These are phyloP conservation scores for Lepidostoma basale DNA, from an alignment of 1,140 invertebrate genomes.

Conservation along the genomic window DNA sequence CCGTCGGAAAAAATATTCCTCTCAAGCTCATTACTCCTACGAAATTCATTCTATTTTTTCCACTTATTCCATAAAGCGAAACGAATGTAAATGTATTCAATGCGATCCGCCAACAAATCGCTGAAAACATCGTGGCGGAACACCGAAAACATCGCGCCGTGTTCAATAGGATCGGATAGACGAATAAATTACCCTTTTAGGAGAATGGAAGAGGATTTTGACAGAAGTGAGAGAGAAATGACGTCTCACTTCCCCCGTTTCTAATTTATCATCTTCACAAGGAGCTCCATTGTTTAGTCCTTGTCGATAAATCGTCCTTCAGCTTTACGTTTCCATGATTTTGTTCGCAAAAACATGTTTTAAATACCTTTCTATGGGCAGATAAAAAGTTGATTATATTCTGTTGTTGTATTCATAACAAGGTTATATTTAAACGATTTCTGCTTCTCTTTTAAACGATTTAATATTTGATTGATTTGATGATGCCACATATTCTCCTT, in stretches of 20 bases:
- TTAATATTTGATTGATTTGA: too few relatives aligned
- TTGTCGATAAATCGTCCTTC: slow-evolving; percentile 6
- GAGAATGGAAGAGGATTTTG: slow-evolving; percentile 12
- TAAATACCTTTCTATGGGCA: too few relatives aligned
- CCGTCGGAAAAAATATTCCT: too few relatives aligned
- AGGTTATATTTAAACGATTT: too few relatives aligned
- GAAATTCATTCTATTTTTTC: slow-evolving; percentile 14
- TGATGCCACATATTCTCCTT: too few relatives aligned
- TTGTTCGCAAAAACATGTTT: too few relatives aligned
- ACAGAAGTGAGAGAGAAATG: slow-evolving; percentile 14
- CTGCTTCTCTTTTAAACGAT: too few relatives aligned
- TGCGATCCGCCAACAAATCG: slow-evolving; percentile 17
- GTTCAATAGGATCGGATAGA: slow-evolving; percentile 16
- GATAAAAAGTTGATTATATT: too few relatives aligned
- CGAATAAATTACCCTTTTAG: slow-evolving; percentile 26
- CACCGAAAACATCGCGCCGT: slow-evolving; percentile 15
- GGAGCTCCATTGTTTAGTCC: slow-evolving; percentile 4
- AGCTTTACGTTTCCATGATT: too few relatives aligned
- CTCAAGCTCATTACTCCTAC: slow-evolving; percentile 9
- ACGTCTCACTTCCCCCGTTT: neutral
- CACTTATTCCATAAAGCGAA: neutral
- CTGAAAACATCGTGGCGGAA: slow-evolving; percentile 15
- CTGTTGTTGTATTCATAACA: too few relatives aligned
- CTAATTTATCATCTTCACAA: slow-evolving; percentile 20
- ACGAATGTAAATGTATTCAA: slow-evolving; percentile 26